Conservation (phyloP, 2,888 invertebrate species). For the Dicranocentrus wangi region DNA sequence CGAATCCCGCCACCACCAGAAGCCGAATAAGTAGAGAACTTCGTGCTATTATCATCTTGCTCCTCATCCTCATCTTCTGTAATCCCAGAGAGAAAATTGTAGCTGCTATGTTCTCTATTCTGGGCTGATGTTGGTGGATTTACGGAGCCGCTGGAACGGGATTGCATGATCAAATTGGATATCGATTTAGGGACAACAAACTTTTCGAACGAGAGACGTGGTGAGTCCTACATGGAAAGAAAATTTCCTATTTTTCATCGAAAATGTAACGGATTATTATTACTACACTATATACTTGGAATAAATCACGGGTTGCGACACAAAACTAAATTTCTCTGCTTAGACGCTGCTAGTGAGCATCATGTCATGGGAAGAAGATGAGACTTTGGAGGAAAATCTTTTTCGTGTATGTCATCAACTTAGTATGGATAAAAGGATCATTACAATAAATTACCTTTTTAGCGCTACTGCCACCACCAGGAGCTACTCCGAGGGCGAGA, state of each 20-base stretch:
- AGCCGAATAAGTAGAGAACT: background rate
- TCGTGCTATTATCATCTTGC: constrained; percentile 29
- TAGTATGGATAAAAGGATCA: background rate
- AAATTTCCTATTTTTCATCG: constrained; percentile 3
- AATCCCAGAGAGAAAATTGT: constrained; percentile 59
- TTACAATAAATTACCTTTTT: constrained; percentile 40
- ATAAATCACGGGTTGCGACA: background rate
- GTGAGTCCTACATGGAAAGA: constrained; percentile 46
- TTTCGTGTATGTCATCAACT: background rate
- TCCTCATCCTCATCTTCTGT: constrained; percentile 59
- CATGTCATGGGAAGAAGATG: background rate
- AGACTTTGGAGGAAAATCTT: background rate
- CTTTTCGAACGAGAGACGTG: constrained; percentile 40
- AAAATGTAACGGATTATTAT: constrained; percentile 9
- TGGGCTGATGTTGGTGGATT: constrained; percentile 50
- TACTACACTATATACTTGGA: background rate
- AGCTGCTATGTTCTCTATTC: constrained; percentile 54
- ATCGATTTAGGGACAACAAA: constrained; percentile 59
- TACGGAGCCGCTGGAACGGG: constrained; percentile 62
- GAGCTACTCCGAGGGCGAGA: constrained; percentile 38
- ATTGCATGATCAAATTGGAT: constrained; percentile 64
- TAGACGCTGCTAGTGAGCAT: background rate
- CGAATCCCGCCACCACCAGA: constrained; percentile 22
- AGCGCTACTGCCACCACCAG: constrained; percentile 17
- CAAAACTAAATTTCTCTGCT: too few species aligned